phyloP scores from a whole-genome alignment of 2,113 vertebrate species.

The Phalacrocorax aristotelis region DNA sequence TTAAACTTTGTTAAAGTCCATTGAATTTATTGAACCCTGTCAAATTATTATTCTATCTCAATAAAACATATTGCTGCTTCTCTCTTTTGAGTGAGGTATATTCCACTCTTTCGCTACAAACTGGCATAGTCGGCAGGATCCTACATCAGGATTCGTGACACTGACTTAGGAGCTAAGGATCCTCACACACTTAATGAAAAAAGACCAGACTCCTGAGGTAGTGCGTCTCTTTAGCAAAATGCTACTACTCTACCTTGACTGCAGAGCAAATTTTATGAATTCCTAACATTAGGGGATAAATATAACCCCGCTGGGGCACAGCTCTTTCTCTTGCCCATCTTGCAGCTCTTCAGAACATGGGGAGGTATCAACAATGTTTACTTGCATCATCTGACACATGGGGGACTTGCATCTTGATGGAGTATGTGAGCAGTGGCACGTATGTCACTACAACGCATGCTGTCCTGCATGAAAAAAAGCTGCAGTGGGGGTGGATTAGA shows the following conservation, averaged over 20 bases:
- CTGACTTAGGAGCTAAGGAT: not conserved
- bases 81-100: too few relatives aligned
- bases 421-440: not conserved
- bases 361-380: not conserved
- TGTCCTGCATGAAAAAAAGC: not conserved
- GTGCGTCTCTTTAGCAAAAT: not conserved
- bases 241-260: not conserved
- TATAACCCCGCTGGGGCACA: rapidly evolving
- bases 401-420: not conserved
- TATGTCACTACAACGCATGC: rapidly evolving
- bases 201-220: not conserved
- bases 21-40: too few relatives aligned
- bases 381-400: not conserved
- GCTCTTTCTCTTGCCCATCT: not conserved
- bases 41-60: too few relatives aligned
- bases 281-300: not conserved
- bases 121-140: too few relatives aligned
- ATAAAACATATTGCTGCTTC: too few relatives aligned
- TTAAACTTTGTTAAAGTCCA: too few relatives aligned
- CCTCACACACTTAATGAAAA: not conserved
- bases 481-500: not conserved
- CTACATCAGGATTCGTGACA: too few relatives aligned
- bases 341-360: rapidly evolving
- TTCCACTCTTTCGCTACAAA: too few relatives aligned
- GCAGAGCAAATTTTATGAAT: not conserved